Percentiles rank a stretch among this genome's conserved stretches.
These are phyloP conservation scores for Epinotia ramella DNA, from an alignment of 2,888 invertebrate species.

Conservation along the genomic window DNA sequence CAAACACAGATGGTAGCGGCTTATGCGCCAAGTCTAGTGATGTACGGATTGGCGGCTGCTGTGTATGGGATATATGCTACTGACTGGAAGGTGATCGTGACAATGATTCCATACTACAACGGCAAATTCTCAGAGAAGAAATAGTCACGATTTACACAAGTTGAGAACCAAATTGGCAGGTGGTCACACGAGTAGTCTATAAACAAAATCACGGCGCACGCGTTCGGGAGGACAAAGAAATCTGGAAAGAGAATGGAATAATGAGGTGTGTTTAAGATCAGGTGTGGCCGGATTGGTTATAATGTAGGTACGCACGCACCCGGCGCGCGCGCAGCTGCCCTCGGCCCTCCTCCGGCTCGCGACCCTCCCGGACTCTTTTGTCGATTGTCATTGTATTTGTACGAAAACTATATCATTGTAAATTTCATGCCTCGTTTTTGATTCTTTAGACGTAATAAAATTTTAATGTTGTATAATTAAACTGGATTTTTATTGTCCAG, in stretches of 20 bases:
- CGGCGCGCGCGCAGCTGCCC: conserved; percentile 78
- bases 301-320: conserved; percentile 82
- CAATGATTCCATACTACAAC: conserved; percentile 90
- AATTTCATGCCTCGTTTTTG: conserved; percentile 42
- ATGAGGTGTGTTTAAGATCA: conserved; percentile 77
- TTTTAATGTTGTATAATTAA: conserved; percentile 30
- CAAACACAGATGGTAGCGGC: conserved; percentile 81
- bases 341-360: conserved; percentile 57
- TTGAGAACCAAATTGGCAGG: conserved; percentile 42
- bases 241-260: conserved; percentile 70
- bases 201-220: conserved; percentile 53
- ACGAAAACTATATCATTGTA: conserved; percentile 39
- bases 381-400: conserved; percentile 44
- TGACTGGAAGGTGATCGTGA: conserved; percentile 90
- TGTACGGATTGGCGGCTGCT: conserved; percentile 86
- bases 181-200: conserved; percentile 43
- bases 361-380: conserved; percentile 45
- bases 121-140: conserved; percentile 82
- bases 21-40: conserved; percentile 80
- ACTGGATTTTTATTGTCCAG: conserved; percentile 35
- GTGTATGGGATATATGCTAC: conserved; percentile 87
- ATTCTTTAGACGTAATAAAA: conserved; percentile 37
- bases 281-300: conserved; percentile 81
- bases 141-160: conserved; percentile 45
- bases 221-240: conserved; percentile 52